Base-by-base conservation (phyloP, 2,888 invertebrate species). In the Rhaphigaster nebulosa region DNA sequence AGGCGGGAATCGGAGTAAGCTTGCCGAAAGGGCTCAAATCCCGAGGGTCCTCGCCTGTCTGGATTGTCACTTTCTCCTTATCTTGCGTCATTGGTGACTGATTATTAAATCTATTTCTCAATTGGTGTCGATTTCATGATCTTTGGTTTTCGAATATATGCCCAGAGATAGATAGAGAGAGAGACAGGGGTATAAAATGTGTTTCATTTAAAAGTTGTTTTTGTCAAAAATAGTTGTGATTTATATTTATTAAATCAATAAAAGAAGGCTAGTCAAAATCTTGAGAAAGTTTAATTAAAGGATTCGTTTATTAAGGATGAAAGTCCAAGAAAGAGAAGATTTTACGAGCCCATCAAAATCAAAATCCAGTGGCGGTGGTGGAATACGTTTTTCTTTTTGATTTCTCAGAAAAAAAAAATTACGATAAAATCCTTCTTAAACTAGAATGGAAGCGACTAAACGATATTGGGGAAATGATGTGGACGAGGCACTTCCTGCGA, bases 51-150 rank as follows among this genome's bases (percentile, higher is more conserved):
- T 26, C n/a, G 26, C 2, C 45, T 45, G n/a, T 84, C 45, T 45
- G 45, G 4, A n/a, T 84, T 84, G 45, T 84, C 84, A 84, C 84
- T 84, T 84, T 84, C 84, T 45, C 84, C 84, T 45, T 84, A 4
- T n/a, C 84, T 50, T 50, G 45, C 45, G 45, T 50, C 45, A 50
- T 84, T 45, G 84, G n/a, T 45, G 13, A 26, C 41, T 80, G 80
- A 26, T 29, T 65, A 18, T 65, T 65, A 29, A 15, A 18, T 29
- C 29, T 29, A 15, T 65, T 29, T 29, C 6, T 60, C 12, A 8
- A 15, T n/a, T 60, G 8, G n/a, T 4, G n/a, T n/a, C 8, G 56
- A 26, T 56, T 5, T 23, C 1, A 60, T n/a, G 12, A n/a, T n/a
- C 12, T 60, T 26, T n/a, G 4, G n/a, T 56, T 26, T 6, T 5